Conservation (phyloP, 2,113 vertebrate species). For the Ailuropoda melanoleuca region DNA sequence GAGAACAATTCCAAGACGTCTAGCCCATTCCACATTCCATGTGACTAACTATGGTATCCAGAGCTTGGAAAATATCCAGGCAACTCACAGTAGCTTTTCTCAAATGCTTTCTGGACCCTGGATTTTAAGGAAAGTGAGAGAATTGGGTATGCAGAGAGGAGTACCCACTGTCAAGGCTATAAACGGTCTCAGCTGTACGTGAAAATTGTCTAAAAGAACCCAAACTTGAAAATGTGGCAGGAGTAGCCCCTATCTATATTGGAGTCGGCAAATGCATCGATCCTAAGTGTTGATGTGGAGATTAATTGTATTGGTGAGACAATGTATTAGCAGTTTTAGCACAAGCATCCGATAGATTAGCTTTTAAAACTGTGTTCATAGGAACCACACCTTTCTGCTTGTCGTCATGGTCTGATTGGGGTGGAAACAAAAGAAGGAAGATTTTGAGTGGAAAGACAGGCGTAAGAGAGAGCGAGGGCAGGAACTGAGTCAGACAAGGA, state of each 20-base stretch:
- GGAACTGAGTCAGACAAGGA: background rate
- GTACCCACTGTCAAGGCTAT: background rate
- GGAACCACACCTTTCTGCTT: background rate
- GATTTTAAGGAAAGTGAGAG: conserved; percentile 32
- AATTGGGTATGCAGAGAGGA: background rate
- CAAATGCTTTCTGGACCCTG: background rate
- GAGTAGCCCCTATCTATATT: background rate
- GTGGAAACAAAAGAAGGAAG: background rate
- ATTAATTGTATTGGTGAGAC: background rate
- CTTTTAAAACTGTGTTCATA: background rate
- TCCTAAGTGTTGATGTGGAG: background rate
- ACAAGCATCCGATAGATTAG: background rate
- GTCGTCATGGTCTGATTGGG: background rate
- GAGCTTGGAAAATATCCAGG: conserved; percentile 55
- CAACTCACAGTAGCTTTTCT: conserved; percentile 31
- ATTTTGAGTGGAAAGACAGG: background rate
- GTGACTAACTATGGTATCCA: conserved; percentile 54
- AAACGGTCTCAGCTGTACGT: background rate
- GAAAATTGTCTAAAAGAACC: conserved; percentile 16
- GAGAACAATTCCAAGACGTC: conserved; percentile 67
- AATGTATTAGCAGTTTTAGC: background rate
- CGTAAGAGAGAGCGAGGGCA: background rate
- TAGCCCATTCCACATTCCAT: conserved; percentile 61
- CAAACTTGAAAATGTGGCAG: background rate
- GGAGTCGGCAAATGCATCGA: background rate